A percentile compares a stretch with the other conserved stretches of the same genome.
Evolutionary conservation across 64 coral and sea anemone genomes (phyloP).

Genomic region (Actinia tenebrosa): DNA sequence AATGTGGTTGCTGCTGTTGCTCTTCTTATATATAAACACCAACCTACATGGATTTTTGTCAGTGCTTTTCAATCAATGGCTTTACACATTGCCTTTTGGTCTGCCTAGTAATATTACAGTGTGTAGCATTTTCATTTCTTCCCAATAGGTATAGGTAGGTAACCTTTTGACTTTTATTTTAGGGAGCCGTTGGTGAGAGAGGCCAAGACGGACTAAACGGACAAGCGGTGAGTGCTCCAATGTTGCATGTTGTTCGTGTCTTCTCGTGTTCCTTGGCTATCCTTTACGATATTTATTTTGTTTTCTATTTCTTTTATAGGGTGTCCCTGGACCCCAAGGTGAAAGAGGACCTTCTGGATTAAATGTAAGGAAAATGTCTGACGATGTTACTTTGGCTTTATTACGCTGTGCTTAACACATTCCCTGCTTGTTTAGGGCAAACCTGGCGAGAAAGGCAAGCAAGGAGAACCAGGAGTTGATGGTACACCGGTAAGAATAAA

Average conservation of each 20-base stretch:
- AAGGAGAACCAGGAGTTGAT: slow-evolving; percentile 44
- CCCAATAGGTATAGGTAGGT: too few relatives aligned
- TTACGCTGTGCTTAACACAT: not conserved
- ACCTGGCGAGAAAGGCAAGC: slow-evolving; percentile 50
- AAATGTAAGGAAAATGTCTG: not conserved
- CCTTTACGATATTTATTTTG: not conserved
- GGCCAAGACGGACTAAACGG: slow-evolving; percentile 47
- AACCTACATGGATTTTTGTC: too few relatives aligned
- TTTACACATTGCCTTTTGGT: too few relatives aligned
- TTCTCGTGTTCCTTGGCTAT: not conserved
- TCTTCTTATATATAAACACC: too few relatives aligned
- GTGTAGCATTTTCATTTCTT: too few relatives aligned
- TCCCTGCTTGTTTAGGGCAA: not conserved
- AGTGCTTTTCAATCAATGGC: too few relatives aligned
- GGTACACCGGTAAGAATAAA: slow-evolving; percentile 41
- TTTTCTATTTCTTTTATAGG: not conserved
- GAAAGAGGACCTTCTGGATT: slow-evolving; percentile 22
- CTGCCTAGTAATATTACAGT: too few relatives aligned
- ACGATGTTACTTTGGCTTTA: not conserved
- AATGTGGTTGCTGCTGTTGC: too few relatives aligned
- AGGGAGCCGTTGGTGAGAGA: slow-evolving; percentile 40
- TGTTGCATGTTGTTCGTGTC: not conserved
- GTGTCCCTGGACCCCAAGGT: slow-evolving; percentile 34
- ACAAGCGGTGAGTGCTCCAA: slow-evolving; percentile 13
- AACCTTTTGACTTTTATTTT: not conserved